These are phyloP conservation scores for Palythoa heliodiscus DNA, from an alignment of 92 coral and sea anemone species.

Conservation along the genomic window DNA sequence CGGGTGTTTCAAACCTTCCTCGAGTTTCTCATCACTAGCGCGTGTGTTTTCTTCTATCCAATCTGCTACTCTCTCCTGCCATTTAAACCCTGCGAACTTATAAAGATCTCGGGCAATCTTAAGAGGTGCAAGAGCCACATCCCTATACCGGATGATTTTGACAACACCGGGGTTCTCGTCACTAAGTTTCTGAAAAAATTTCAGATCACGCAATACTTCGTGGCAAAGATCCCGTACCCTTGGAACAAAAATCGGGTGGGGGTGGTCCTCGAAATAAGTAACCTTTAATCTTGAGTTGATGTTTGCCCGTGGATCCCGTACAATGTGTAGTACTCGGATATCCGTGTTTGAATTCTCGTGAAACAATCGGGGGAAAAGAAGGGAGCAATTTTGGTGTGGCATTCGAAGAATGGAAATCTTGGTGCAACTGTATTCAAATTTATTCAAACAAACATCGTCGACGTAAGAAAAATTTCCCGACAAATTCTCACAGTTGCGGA, in stretches of 20 bases:
- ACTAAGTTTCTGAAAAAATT: conserved; percentile 42
- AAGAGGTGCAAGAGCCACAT: conserved; percentile 50
- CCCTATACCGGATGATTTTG: conserved; percentile 50
- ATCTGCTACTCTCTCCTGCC: conserved; percentile 41
- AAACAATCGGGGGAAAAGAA: conserved; percentile 45
- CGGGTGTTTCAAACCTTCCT: conserved; percentile 8
- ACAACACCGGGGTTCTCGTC: conserved; percentile 24
- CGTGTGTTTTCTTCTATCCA: conserved; percentile 53
- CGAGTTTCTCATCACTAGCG: conserved; percentile 46
- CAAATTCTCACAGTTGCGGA: conserved; percentile 10
- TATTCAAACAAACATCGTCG: conserved; percentile 30
- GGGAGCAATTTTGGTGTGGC: conserved; percentile 53
- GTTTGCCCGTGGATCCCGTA: conserved; percentile 63
- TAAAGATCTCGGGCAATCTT: conserved; percentile 53
- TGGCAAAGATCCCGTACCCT: conserved; percentile 42
- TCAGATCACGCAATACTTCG: conserved; percentile 51
- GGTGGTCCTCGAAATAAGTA: conserved; percentile 32
- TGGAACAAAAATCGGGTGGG: conserved; percentile 22
- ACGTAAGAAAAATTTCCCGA: conserved; percentile 18
- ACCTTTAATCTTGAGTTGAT: conserved; percentile 56
- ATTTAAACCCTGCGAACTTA: conserved; percentile 60
- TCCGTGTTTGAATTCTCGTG: conserved; percentile 51
- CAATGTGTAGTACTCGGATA: conserved; percentile 53
- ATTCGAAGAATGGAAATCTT: conserved; percentile 58
- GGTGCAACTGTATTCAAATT: conserved; percentile 50